Evolutionary conservation across 2,888 invertebrate genomes (phyloP), one percentile per base, ranked within the genome.

Genomic region (Tachina fera): DNA sequence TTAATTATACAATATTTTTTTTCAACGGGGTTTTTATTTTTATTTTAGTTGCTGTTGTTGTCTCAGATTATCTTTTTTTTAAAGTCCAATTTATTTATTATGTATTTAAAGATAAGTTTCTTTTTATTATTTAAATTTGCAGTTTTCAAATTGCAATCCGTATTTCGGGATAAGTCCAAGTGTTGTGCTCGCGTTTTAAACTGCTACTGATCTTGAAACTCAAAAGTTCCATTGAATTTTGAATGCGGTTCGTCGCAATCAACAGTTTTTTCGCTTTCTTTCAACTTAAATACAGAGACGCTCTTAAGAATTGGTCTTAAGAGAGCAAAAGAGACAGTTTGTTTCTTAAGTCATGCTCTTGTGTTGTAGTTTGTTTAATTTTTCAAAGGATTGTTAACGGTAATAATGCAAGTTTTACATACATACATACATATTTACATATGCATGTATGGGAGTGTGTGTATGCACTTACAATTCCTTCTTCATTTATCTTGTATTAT

Each of bases 201-300:
- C 83, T 83, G 86, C 86, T 83, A 86, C 86, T 86, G 86, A 86
- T 86, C 79, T 80, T 86, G 83, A 86, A 86, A 83, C 79, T 83
- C 47, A 71, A 79, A 63, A 75, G 71, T 70, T 82, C 63, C 65
- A 13, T 81, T 75, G 61, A 75, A 79, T 49, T 79, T 61, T 86
- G 60, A 51, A 70, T 82, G 74, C 14, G 16, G 41, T 56, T 58
- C 31, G 67, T 75, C 63, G n/a, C 51, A 75, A 79, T 68, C 61
- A 68, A 47, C 47, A 53, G 47, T 81, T 56, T 31, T 6, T 31
- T 31, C 6, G 16, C 43, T 76, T 68, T 56, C 45, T 58, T 22
- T 6, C n/a, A 80, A 31, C 53, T 39, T 41, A 61, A 63, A 61
- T 22, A 19, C 43, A 47, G 51, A 61, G 11, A 13, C 39, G 4